phyloP scores from a whole-genome alignment of 2,888 invertebrate genomes.

The Sclerodermus sp. region DNA sequence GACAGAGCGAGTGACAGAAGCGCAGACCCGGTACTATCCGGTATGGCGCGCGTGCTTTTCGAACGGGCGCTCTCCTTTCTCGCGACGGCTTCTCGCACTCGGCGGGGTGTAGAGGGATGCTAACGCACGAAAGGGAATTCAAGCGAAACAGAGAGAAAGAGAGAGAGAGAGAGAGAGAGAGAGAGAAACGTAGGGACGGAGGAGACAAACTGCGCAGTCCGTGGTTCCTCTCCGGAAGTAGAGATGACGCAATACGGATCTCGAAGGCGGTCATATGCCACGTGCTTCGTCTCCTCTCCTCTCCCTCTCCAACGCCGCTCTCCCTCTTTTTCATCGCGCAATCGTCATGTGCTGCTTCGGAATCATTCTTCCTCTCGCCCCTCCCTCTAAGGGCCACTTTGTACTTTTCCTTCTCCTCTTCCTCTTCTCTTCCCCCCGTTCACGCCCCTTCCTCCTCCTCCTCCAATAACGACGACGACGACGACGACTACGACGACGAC shows the following conservation, averaged over 20 bases:
- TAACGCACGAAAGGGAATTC: no score
- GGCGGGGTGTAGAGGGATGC: no score
- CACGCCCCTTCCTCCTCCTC: neutral
- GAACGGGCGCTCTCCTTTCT: no score
- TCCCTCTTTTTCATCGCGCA: neutral
- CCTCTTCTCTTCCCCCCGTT: neutral
- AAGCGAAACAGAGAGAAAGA: no score
- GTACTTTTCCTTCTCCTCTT: conserved; percentile 1
- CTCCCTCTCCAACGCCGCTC: neutral
- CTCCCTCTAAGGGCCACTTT: neutral
- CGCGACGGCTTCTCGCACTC: no score
- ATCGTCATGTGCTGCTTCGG: conserved; percentile 1
- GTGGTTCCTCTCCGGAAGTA: conserved; percentile 19
- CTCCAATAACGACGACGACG: neutral
- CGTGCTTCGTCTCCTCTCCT: neutral
- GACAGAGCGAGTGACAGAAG: no score
- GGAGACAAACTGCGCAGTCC: conserved; percentile 21
- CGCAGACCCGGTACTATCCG: no score
- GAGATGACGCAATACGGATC: conserved; percentile 24
- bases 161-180: neutral
- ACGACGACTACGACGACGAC: no score
- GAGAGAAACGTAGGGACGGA: neutral
- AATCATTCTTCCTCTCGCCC: conserved; percentile 5
- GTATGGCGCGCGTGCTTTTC: no score
- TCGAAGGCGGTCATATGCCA: conserved; percentile 12